Conservation (phyloP, 92 coral and sea anemone genomes). For the Porites cylindrica region DNA sequence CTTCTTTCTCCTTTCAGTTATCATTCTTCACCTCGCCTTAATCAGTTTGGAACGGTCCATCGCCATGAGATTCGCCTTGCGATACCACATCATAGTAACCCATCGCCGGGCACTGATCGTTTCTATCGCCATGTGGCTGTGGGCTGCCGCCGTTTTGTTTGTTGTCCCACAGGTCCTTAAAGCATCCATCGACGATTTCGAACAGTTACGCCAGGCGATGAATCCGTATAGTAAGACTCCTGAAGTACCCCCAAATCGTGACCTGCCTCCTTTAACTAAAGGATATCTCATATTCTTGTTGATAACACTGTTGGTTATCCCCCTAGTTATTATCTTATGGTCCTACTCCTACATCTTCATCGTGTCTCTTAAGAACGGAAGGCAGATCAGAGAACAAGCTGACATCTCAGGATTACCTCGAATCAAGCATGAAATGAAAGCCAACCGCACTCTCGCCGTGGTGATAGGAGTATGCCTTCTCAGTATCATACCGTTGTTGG, state of each 20-base stretch:
- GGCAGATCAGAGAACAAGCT: background rate
- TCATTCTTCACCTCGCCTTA: constrained; percentile 31
- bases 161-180: background rate
- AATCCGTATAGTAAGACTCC: background rate
- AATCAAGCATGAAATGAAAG: constrained; percentile 29
- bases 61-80: constrained; percentile 33
- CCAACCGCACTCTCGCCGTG: constrained; percentile 50
- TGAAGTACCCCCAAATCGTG: background rate
- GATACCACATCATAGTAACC: constrained; percentile 26
- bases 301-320: constrained; percentile 17
- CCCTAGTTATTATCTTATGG: constrained; percentile 1
- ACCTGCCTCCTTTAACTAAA: background rate
- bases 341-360: constrained; percentile 12
- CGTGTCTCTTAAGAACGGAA: background rate
- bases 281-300: constrained; percentile 16
- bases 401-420: background rate
- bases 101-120: constrained; percentile 18
- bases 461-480: constrained; percentile 42
- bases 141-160: background rate
- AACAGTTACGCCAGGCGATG: background rate
- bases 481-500: constrained; percentile 43
- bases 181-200: background rate
- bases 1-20: background rate
- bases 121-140: constrained; percentile 11
- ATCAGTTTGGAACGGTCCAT: constrained; percentile 35